These are phyloP conservation scores for Druon quercuslanigerum DNA, from an alignment of 1,140 invertebrate species.

Conservation along the genomic window DNA sequence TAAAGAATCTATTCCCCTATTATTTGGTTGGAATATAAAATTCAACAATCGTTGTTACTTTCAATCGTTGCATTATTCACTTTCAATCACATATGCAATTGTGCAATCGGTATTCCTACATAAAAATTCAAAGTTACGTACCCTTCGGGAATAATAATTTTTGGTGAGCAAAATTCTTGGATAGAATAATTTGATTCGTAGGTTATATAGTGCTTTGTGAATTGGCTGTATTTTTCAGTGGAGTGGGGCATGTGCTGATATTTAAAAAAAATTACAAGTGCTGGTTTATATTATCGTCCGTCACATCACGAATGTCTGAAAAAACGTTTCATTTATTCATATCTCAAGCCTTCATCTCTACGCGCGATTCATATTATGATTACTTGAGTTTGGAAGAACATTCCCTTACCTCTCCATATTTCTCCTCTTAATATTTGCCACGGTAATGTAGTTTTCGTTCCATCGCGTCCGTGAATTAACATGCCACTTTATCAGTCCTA, in stretches of 20 bases:
- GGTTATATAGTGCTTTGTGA: no score
- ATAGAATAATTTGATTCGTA: neutral
- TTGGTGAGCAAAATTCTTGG: no score
- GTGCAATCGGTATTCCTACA: no score
- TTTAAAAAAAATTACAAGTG: neutral
- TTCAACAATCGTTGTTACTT: no score
- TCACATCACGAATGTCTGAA: neutral
- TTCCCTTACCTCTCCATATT: neutral
- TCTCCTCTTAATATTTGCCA: neutral
- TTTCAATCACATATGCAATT: no score
- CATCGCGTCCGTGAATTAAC: neutral
- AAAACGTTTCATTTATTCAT: neutral
- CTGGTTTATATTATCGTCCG: neutral
- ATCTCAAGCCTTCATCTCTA: neutral
- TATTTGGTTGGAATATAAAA: no score
- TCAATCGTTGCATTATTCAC: no score
- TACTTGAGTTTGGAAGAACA: neutral
- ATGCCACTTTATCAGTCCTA: neutral
- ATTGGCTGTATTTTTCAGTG: no score
- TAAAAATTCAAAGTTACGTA: no score
- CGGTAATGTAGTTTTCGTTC: slow-evolving; percentile 9
- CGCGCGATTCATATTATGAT: slow-evolving; percentile 2
- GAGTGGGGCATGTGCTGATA: neutral
- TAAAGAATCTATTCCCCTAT: no score
- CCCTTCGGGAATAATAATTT: no score